phyloP scores from a whole-genome alignment of 1,140 invertebrate species.

The Tetragnatha versicolor region DNA sequence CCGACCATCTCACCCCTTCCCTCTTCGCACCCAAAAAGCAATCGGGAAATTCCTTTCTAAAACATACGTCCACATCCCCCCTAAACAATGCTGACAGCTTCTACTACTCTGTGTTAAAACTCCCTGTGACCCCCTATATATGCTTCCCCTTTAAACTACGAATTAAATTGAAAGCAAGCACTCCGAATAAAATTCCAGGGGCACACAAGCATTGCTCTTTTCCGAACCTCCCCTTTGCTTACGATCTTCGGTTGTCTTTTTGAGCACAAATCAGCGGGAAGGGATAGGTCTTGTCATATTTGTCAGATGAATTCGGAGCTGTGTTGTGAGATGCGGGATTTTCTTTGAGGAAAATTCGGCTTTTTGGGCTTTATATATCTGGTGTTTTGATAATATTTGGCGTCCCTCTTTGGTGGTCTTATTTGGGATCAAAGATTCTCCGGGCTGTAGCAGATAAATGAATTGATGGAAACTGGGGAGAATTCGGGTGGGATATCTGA shows the following conservation, averaged over 20 bases:
- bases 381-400: conserved; percentile 6
- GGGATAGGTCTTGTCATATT: conserved; percentile 44
- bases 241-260: conserved; percentile 34
- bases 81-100: not conserved
- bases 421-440: too few relatives aligned
- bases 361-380: conserved; percentile 26
- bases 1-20: too few relatives aligned
- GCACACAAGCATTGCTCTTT: conserved; percentile 8
- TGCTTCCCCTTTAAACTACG: not conserved
- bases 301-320: conserved; percentile 30
- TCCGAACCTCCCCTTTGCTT: not conserved
- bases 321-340: not conserved
- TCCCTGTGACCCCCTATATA: not conserved
- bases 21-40: too few relatives aligned
- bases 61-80: not conserved
- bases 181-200: conserved; percentile 12
- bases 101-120: not conserved
- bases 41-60: too few relatives aligned
- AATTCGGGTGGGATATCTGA: too few relatives aligned
- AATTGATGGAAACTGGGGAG: too few relatives aligned
- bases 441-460: too few relatives aligned
- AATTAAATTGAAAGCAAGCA: conserved; percentile 32
- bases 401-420: not conserved
- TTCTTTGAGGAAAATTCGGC: not conserved
- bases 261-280: conserved; percentile 36